Conservation (phyloP, 1,140 invertebrate genomes). For the Eriocheir sinensis region DNA sequence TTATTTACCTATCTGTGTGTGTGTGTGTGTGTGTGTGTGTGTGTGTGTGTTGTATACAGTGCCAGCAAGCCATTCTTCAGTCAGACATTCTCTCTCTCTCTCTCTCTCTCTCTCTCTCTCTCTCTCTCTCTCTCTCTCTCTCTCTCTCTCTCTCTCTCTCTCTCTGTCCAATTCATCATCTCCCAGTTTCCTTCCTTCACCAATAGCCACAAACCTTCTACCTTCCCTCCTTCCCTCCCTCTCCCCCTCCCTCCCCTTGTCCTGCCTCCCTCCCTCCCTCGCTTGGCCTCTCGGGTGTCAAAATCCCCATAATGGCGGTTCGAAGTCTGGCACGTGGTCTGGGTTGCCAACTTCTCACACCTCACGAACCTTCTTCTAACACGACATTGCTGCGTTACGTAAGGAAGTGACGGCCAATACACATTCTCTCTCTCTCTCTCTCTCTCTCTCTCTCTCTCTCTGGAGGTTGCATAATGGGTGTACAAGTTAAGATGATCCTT, state of each 20-base stretch:
- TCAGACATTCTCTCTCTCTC: no score
- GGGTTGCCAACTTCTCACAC: slow-evolving; percentile 12
- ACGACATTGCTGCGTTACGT: background rate
- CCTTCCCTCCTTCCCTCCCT: background rate
- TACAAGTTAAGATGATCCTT: no score
- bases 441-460: background rate
- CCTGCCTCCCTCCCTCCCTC: background rate
- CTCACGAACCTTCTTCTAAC: background rate
- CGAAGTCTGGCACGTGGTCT: slow-evolving; percentile 26
- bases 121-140: background rate
- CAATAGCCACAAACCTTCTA: background rate
- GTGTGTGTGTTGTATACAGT: no score
- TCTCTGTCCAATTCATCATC: slow-evolving; percentile 38
- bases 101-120: background rate
- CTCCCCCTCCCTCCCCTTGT: background rate
- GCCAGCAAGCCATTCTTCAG: no score
- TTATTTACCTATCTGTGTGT: no score
- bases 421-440: background rate
- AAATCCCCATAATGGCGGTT: slow-evolving; percentile 51
- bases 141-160: slow-evolving; percentile 55
- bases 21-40: no score
- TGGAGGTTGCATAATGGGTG: no score
- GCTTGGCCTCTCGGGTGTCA: slow-evolving; percentile 41
- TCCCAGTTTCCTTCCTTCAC: slow-evolving; percentile 50
- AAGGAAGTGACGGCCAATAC: background rate